These are phyloP conservation scores for Mormyrus iriodes DNA, from an alignment of 2,113 vertebrate species.

Conservation along the genomic window DNA sequence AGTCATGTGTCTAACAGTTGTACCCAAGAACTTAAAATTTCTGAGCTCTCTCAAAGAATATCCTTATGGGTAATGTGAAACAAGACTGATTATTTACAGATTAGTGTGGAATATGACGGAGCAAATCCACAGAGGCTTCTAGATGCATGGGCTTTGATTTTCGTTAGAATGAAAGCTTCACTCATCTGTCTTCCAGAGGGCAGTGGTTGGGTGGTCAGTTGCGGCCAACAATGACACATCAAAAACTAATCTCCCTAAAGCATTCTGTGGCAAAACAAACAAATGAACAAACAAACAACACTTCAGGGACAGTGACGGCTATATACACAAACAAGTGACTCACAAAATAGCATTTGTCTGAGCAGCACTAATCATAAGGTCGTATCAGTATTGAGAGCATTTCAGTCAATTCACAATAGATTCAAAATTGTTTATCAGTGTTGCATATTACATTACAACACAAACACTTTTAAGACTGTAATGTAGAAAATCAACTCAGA, in stretches of 20 bases:
- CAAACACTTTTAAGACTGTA: neutral
- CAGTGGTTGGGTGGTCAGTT: neutral
- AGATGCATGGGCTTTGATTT: neutral
- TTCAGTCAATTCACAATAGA: conserved; percentile 5
- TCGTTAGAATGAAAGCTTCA: neutral
- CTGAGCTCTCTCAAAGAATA: neutral
- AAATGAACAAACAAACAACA: conserved; percentile 9
- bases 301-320: conserved; percentile 2
- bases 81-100: neutral
- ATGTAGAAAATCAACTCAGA: conserved; percentile 1
- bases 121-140: neutral
- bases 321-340: conserved; percentile 1
- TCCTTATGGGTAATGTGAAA: neutral
- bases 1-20: neutral
- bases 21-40: neutral
- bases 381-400: neutral
- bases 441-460: neutral
- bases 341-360: conserved; percentile 4
- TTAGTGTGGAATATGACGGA: neutral
- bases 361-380: conserved; percentile 1
- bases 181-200: neutral
- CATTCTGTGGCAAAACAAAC: conserved; percentile 2
- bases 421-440: conserved; percentile 2
- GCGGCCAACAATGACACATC: neutral
- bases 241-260: conserved; percentile 16